Base-by-base conservation (phyloP, 2,797 vertebrate species). In the Lepus oiostolus region DNA sequence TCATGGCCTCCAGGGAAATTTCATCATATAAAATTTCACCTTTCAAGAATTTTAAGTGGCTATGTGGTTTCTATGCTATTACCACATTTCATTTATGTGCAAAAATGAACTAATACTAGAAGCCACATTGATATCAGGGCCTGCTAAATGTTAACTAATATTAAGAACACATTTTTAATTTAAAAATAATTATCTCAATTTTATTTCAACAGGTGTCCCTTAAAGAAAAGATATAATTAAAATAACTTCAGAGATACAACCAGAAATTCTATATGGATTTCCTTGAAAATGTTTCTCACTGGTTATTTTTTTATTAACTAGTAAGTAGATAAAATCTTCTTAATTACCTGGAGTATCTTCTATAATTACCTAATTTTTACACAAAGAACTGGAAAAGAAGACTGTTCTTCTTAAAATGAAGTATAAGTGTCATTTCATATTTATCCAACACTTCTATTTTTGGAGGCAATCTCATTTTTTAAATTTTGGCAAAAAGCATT, bases 371-470 rank as follows among this genome's bases (percentile, higher is more conserved):
- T 92, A 67, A 7, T 90, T 42, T 93, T 94, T 95, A 95, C 93
- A 30, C 63, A 94, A 88, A 95, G 21, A 90, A 82, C 4, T 85
- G 38, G 94, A 71, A 94, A 93, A 80, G 60, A 84, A 96, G 21
- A 90, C 35, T 88, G 21, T 71, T 93, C 54, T 86, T 91, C 95
- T 74, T 30, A 95, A 97, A 96, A 83, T 95, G 79, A 93, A 96
- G 67, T 77, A 84, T 60, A 96, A 96, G 93, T 96, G 58, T 87
- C 84, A 94, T 77, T 93, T 94, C 26, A 70, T 93, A 95, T 93
- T 95, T 93, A 93, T 74, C 52, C 84, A 93, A 85, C 28, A 92
- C 42, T 93, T 94, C 71, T 81, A 83, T 93, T 95, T 96, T 92
- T 28, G 60, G 70, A 94, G 19, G 30, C 16, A 93, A 94, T 19